These are phyloP conservation scores for Mesocentrotus franciscanus DNA, from an alignment of 53 echinoderm and acorn worm species.

Conservation along the genomic window DNA sequence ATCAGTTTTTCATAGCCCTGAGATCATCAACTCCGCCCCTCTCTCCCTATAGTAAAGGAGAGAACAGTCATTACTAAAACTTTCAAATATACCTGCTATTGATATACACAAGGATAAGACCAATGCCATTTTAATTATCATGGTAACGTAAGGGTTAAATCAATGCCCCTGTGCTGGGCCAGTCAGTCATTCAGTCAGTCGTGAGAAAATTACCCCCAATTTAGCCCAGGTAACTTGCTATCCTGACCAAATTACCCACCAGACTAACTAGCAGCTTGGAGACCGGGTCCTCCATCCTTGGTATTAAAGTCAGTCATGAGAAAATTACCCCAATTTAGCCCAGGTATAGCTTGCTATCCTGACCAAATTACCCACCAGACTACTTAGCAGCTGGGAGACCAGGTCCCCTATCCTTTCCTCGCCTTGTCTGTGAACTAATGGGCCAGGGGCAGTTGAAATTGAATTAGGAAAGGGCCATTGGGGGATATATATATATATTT, in stretches of 20 bases:
- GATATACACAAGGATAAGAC: no score
- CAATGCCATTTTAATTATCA: no score
- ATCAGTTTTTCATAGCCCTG: no score
- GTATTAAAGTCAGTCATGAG: not conserved
- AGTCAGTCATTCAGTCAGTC: not conserved
- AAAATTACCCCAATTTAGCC: not conserved
- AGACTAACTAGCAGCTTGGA: not conserved
- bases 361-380: not conserved
- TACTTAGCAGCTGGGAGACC: not conserved
- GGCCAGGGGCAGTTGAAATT: not conserved
- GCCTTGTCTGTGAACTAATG: not conserved
- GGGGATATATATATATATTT: no score
- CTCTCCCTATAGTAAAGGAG: no score
- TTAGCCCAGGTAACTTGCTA: not conserved
- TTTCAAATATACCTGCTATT: no score
- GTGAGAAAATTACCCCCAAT: not conserved
- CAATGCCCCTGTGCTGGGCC: not conserved
- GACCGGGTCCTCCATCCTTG: not conserved
- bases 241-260: conserved; percentile 3
- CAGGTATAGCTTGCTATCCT: conserved; percentile 1
- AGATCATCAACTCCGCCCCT: no score
- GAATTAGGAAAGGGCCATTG: no score
- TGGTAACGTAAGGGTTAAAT: not conserved
- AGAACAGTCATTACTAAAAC: no score
- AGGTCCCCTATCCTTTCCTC: not conserved